Conservation (phyloP, 2,888 invertebrate species). For the Aromia moschata region DNA sequence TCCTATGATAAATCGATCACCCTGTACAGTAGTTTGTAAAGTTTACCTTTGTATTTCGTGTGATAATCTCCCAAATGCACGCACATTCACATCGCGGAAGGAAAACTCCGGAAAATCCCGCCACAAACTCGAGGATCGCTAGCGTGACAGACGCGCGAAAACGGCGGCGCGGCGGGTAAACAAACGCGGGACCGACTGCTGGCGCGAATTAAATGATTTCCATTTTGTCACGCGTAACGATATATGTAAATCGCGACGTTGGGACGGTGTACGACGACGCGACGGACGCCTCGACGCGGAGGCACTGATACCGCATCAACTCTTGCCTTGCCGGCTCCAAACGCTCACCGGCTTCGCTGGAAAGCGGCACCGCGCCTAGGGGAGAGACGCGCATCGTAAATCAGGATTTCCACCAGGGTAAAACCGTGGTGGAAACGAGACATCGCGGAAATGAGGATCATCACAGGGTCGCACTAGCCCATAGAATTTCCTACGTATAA, state of each 20-base stretch:
- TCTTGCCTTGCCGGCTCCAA: neutral
- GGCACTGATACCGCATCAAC: conserved; percentile 12
- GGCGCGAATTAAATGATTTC: conserved; percentile 4
- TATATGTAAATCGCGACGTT: neutral
- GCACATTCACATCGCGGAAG: neutral
- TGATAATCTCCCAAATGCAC: neutral
- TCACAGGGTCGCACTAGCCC: too few relatives aligned
- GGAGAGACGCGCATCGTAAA: too few relatives aligned
- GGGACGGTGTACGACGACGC: neutral
- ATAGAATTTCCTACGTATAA: too few relatives aligned
- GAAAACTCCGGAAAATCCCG: neutral
- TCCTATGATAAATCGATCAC: too few relatives aligned
- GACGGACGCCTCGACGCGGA: neutral
- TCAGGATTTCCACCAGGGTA: too few relatives aligned
- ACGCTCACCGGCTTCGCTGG: conserved; percentile 13
- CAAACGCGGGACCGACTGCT: neutral
- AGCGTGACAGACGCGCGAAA: too few relatives aligned
- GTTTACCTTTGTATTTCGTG: too few relatives aligned
- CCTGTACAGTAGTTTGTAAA: too few relatives aligned
- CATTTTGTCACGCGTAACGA: neutral
- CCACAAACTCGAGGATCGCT: too few relatives aligned
- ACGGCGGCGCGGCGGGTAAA: neutral
- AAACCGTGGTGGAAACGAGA: too few relatives aligned
- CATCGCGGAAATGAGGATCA: too few relatives aligned
- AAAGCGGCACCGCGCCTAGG: conserved; percentile 11